A percentile compares a stretch with the other conserved stretches of the same genome.
Evolutionary conservation across 2,888 invertebrate species (phyloP).

Genomic region (Ectemnius cavifrons): DNA sequence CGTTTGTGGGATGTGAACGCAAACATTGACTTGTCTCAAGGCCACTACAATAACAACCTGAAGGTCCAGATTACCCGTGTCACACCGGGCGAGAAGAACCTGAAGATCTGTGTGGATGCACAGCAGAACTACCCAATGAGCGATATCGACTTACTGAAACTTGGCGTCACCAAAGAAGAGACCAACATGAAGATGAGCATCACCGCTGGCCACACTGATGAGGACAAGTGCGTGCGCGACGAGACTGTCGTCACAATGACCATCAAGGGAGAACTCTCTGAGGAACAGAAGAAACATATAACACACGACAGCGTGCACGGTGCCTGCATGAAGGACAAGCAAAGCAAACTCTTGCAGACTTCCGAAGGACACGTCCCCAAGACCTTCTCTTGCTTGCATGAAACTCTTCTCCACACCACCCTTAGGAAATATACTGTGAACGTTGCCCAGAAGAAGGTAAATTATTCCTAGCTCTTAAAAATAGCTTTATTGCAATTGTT

Average conservation of each 20-base stretch:
- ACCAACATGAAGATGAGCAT: constrained; percentile 68
- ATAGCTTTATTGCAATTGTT: neutral
- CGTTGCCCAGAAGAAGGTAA: constrained; percentile 66
- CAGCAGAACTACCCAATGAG: constrained; percentile 62
- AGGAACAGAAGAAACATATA: constrained; percentile 70
- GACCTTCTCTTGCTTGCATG: constrained; percentile 61
- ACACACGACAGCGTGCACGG: constrained; percentile 55
- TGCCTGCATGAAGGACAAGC: constrained; percentile 58
- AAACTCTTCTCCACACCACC: constrained; percentile 63
- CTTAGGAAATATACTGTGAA: constrained; percentile 73
- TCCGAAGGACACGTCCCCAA: constrained; percentile 58
- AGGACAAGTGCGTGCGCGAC: constrained; percentile 70
- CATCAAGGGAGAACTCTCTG: constrained; percentile 69
- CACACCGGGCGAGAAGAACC: constrained; percentile 70
- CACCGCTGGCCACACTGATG: constrained; percentile 66
- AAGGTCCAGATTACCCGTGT: constrained; percentile 68
- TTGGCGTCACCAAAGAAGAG: constrained; percentile 60
- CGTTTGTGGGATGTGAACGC: constrained; percentile 73
- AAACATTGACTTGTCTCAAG: constrained; percentile 65
- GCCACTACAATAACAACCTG: constrained; percentile 65
- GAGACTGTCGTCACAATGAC: constrained; percentile 68
- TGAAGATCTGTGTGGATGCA: constrained; percentile 75
- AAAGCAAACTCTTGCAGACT: constrained; percentile 49
- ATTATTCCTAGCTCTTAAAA: neutral
- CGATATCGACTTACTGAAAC: constrained; percentile 47